A percentile compares a stretch with the other conserved stretches of the same genome.
phyloP scores from a whole-genome alignment of 2,888 invertebrate species.

The Hesperia comma region DNA sequence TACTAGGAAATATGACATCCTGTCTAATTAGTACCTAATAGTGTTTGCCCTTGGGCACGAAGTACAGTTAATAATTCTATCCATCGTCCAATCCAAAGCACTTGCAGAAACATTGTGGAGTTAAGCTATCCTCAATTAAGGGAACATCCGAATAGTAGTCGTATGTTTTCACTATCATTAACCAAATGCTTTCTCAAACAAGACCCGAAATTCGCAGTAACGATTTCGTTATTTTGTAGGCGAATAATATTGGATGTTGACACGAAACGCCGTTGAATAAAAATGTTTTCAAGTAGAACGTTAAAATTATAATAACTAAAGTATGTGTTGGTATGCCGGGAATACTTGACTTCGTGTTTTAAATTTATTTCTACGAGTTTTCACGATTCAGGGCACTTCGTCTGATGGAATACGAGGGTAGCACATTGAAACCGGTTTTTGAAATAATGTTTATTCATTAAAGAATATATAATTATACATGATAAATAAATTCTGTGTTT shows the following conservation, averaged over 20 bases:
- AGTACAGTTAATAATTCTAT: too few species aligned
- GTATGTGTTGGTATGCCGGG: not conserved
- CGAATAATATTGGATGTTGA: not conserved
- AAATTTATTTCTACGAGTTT: constrained; percentile 1
- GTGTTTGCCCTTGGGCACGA: too few species aligned
- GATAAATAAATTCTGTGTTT: too few species aligned
- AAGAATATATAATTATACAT: too few species aligned
- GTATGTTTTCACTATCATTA: too few species aligned
- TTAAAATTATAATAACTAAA: constrained; percentile 5
- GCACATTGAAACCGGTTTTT: not conserved
- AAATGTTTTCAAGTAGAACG: not conserved
- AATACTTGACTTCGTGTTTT: constrained; percentile 2
- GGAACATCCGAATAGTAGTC: too few species aligned
- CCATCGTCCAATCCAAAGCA: too few species aligned
- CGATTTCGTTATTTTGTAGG: not conserved
- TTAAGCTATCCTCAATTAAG: too few species aligned
- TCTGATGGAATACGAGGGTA: not conserved
- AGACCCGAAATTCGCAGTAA: not conserved
- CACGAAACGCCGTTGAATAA: not conserved
- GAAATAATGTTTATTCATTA: not conserved
- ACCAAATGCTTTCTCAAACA: too few species aligned
- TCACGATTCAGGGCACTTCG: not conserved
- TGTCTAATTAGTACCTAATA: too few species aligned
- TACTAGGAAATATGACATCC: too few species aligned
- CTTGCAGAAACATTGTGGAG: too few species aligned